Evolutionary conservation across 2,888 invertebrate species (phyloP), one percentile per base, ranked within the genome.

Genomic region (Choristoneura rosaceana): DNA sequence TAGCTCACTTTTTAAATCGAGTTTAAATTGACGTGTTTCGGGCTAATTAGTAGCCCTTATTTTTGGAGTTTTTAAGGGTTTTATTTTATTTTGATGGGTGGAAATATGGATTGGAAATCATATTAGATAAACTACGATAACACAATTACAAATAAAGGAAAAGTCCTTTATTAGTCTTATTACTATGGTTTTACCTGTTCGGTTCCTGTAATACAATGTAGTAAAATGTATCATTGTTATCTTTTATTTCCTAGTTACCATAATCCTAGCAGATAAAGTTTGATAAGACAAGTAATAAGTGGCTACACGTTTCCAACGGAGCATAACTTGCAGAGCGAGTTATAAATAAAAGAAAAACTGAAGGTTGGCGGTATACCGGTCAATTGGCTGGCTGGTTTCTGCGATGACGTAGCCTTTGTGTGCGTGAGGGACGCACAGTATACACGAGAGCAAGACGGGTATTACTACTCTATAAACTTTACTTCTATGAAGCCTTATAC

Each of bases 301-400:
- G 33, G 52, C 33, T 76, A 75, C 61, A 47, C 43, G 59, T 75
- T 83, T 78, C 78, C 79, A 93, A 91, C 84, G 84, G 76, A 79
- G 90, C 94, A 90, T 88, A 91, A 92, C 92, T 93, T 92, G 83
- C 90, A 86, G 85, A 92, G 92, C 92, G 89, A 92, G 92, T 91
- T 92, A 92, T 90, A 93, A 93, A 93, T 92, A 93, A 93, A 92
- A 90, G 87, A 92, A 93, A 93, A 93, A 93, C 93, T 93, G 93
- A 93, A 94, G 93, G 93, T 92, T 94, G 93, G 88, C 92, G 87
- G 90, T 92, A 91, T 91, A 92, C 93, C 90, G 94, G 94, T 93
- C 93, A 93, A 93, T 93, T 91, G 94, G 92, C 90, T 93, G 92
- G 91, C 90, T 93, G 91, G 92, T 92, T 92, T 90, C 90, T 91